phyloP scores from a whole-genome alignment of 2,113 vertebrate species.

The Eubucco bourcierii region DNA sequence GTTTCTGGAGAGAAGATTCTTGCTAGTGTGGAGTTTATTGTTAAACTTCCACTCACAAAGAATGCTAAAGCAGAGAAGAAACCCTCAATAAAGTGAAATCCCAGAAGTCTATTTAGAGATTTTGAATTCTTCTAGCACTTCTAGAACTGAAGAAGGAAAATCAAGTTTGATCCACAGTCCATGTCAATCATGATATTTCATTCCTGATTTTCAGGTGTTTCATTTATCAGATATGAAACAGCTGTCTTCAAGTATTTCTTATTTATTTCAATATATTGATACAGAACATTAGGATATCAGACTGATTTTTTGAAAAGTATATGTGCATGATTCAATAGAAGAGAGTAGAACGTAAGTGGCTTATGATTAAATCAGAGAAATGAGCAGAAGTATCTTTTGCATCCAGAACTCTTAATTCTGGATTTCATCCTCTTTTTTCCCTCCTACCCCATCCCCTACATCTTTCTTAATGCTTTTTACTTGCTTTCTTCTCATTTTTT shows the following conservation, averaged over 20 bases:
- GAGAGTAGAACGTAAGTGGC: not conserved
- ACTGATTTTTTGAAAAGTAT: not conserved
- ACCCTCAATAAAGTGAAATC: not conserved
- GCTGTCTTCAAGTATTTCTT: not conserved
- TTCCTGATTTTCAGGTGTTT: not conserved
- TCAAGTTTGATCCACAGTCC: not conserved
- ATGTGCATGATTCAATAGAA: not conserved
- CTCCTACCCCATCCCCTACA: accelerated
- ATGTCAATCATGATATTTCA: not conserved
- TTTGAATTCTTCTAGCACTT: not conserved
- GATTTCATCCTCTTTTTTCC: not conserved
- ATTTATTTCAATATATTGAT: not conserved
- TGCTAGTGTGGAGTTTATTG: not conserved
- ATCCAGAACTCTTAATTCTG: not conserved
- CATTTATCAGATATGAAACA: not conserved
- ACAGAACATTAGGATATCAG: not conserved
- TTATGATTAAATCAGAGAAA: not conserved
- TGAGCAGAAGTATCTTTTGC: not conserved
- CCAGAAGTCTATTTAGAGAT: not conserved
- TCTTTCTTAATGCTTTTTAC: not conserved
- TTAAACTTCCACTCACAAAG: not conserved
- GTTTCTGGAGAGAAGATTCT: not conserved
- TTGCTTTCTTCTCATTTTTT: not conserved
- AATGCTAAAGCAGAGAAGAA: not conserved
- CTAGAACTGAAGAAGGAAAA: not conserved